Evolutionary conservation across 2,113 vertebrate genomes (phyloP), one percentile per base, ranked within the genome.

Genomic region (Dicrurus megarhynchus): DNA sequence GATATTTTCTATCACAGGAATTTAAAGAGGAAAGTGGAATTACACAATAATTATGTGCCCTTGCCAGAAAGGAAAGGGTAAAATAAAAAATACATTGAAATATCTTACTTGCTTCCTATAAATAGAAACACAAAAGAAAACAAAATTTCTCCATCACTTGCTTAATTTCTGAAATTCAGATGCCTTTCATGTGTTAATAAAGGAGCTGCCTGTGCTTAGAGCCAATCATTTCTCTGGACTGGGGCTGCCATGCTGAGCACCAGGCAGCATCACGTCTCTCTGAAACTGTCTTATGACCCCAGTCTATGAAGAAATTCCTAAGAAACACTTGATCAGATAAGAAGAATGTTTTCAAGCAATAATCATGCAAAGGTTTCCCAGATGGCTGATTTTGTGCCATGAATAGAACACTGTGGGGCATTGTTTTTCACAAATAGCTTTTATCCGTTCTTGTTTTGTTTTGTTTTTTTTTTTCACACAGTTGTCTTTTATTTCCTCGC

Each of bases 271-370:
- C 68, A 77, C 0, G 0, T 80, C 44, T 69, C 76, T 26, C 28
- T 55, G 44, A 88, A 88, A 44, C 33, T 49, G 17, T 16, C 47
- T 64, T n/a, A 67, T 30, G 59, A 68, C 16, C 35, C 27, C 44
- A 60, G 26, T 2, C 37, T 59, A 39, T 55, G 37, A 88, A 94
- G 52, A 90, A 92, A 94, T 86, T 93, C 64, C 44, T 77, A 67
- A 87, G 84, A 93, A 94, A 83, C 60, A 13, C 33, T 90, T 86
- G 84, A 96, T 96, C 96, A 96, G 94, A 96, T 95, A 96, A 93
- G 77, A 79, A 35, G 19, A 85, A 89, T 83, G 56, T 84, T 95
- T 94, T 92, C 56, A 91, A 97, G 80, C 33, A 78, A 89, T 91
- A 92, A 93, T 95, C 82, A 84, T 75, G 80, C 52, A 91, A 81